These are phyloP conservation scores for Paramormyrops kingsleyae DNA, from an alignment of 2,113 vertebrate species.

Conservation along the genomic window DNA sequence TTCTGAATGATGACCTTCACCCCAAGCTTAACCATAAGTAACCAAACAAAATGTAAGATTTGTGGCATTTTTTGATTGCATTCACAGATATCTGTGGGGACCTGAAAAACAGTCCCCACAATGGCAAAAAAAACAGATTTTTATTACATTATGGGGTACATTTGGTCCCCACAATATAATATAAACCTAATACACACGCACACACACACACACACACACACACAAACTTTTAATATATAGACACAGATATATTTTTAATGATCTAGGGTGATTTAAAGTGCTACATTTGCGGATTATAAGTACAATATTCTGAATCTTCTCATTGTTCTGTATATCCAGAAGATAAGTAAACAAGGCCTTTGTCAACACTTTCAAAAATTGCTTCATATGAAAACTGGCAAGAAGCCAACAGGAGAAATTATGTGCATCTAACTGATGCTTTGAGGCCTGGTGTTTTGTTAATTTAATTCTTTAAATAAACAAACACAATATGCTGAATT, in stretches of 20 bases:
- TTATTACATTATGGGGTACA: no score
- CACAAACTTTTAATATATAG: not conserved
- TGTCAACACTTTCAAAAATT: not conserved
- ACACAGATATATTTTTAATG: not conserved
- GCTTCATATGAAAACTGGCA: not conserved
- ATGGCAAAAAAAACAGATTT: not conserved
- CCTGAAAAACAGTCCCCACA: no score
- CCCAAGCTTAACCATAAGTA: no score
- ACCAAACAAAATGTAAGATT: no score
- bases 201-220: not conserved
- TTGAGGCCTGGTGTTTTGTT: not conserved
- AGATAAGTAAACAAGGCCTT: not conserved
- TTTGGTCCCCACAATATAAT: no score
- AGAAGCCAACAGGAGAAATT: not conserved
- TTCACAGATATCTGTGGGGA: no score
- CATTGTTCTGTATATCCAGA: not conserved
- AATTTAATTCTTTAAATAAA: not conserved
- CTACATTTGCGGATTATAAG: not conserved
- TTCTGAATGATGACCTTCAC: no score
- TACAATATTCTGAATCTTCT: not conserved
- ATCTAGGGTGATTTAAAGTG: not conserved
- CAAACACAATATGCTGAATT: not conserved
- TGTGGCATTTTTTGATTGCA: no score
- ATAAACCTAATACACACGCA: no score
- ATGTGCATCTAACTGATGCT: not conserved